Evolutionary conservation across 2,113 vertebrate species (phyloP).

Genomic region (Lophura nycthemera): DNA sequence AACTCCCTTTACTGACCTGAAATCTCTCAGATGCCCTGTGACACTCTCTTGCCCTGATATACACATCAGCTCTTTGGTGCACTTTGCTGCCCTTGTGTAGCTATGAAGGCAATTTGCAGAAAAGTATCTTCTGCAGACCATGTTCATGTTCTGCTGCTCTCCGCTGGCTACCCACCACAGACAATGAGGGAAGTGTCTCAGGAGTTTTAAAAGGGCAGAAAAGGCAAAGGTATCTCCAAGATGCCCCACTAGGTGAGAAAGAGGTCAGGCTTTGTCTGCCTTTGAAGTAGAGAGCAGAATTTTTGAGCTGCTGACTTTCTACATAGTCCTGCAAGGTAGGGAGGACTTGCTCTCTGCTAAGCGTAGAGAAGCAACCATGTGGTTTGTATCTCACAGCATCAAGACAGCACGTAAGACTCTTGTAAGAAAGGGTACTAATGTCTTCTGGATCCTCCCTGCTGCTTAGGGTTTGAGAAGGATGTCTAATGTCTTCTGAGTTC

Average conservation of each 20-base stretch:
- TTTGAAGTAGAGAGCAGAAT: not conserved
- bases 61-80: not conserved
- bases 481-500: not conserved
- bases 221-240: not conserved
- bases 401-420: not conserved
- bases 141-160: not conserved
- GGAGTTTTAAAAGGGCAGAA: not conserved
- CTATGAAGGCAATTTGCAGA: not conserved
- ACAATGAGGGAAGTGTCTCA: not conserved
- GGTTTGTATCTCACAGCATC: not conserved
- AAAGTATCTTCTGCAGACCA: not conserved
- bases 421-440: not conserved
- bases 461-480: not conserved
- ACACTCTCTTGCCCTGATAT: not conserved
- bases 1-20: not conserved
- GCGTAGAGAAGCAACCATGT: not conserved
- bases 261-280: not conserved
- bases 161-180: not conserved
- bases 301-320: not conserved
- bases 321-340: rapidly evolving
- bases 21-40: not conserved
- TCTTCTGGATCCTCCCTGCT: not conserved
- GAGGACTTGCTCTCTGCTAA: not conserved
- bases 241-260: not conserved
- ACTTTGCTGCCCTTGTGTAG: not conserved